Percentiles rank a stretch among this genome's conserved stretches.
These are phyloP conservation scores for Clunio marinus DNA, from an alignment of 2,888 invertebrate species.

Conservation along the genomic window DNA sequence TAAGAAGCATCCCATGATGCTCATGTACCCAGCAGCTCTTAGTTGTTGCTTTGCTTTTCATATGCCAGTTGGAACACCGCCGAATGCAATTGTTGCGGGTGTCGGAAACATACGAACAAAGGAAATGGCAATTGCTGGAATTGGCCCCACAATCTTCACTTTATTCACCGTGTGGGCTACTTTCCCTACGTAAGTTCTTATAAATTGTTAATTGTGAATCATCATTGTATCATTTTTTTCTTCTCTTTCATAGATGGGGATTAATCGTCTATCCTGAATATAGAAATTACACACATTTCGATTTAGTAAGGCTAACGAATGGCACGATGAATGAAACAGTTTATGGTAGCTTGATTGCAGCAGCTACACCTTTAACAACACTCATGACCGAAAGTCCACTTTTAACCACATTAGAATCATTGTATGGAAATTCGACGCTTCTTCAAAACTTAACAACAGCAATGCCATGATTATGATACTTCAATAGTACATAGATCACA, in stretches of 20 bases:
- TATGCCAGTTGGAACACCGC: slow-evolving; percentile 91
- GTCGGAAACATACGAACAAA: slow-evolving; percentile 66
- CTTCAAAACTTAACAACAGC: no score
- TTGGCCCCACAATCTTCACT: slow-evolving; percentile 73
- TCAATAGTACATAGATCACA: not conserved
- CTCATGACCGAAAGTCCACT: not conserved
- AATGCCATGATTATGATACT: no score
- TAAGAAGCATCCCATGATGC: slow-evolving; percentile 75
- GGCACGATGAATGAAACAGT: no score
- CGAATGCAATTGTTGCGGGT: slow-evolving; percentile 88
- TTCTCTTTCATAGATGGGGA: not conserved
- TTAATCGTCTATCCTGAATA: not conserved
- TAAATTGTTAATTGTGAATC: not conserved
- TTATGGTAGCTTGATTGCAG: no score
- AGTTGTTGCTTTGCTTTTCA: slow-evolving; percentile 86
- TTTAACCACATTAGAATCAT: not conserved
- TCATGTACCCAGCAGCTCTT: slow-evolving; percentile 84
- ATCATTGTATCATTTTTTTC: no score
- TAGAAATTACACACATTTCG: no score
- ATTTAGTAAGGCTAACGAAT: no score
- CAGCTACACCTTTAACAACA: not conserved
- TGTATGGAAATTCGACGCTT: no score
- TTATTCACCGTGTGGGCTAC: slow-evolving; percentile 65
- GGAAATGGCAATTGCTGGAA: slow-evolving; percentile 63
- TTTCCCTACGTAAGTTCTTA: slow-evolving; percentile 57